A percentile compares a stretch with the other conserved stretches of the same genome.
Conservation (phyloP, 53 echinoderm and acorn worm species). For the Luidia sarsii region DNA sequence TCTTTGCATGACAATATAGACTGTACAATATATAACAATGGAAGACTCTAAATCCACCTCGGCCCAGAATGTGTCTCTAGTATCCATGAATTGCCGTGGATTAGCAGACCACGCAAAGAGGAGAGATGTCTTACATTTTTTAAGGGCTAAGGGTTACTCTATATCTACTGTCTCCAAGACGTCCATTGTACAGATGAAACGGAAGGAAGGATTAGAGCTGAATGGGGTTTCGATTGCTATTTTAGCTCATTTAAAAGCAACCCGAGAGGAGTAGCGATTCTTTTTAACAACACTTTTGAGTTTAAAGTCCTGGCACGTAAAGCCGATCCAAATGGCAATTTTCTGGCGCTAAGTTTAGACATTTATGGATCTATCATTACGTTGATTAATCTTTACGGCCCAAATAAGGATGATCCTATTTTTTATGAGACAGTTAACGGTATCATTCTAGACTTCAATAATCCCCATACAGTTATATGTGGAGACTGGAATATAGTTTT, state of each 20-base stretch:
- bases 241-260: slow-evolving; percentile 27
- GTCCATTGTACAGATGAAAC: no score
- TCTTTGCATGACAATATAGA: no score
- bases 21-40: no score
- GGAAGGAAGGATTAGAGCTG: not conserved
- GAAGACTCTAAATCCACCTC: no score
- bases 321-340: slow-evolving; percentile 19
- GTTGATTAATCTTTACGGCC: slow-evolving; percentile 31
- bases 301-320: not conserved
- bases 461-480: slow-evolving; percentile 40
- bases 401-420: slow-evolving; percentile 33
- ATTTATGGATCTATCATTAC: not conserved
- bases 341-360: slow-evolving; percentile 17
- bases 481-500: slow-evolving; percentile 55
- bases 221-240: slow-evolving; percentile 27
- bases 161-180: slow-evolving; percentile 48
- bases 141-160: not conserved
- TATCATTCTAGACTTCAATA: slow-evolving; percentile 20
- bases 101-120: slow-evolving; percentile 7
- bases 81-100: slow-evolving; percentile 49
- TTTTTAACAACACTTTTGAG: slow-evolving; percentile 27
- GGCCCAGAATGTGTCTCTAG: no score
- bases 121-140: slow-evolving; percentile 30
- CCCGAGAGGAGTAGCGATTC: not conserved
- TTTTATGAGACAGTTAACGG: slow-evolving; percentile 38